These are phyloP conservation scores for Ophion costatus DNA, from an alignment of 2,888 invertebrate species.

Conservation along the genomic window DNA sequence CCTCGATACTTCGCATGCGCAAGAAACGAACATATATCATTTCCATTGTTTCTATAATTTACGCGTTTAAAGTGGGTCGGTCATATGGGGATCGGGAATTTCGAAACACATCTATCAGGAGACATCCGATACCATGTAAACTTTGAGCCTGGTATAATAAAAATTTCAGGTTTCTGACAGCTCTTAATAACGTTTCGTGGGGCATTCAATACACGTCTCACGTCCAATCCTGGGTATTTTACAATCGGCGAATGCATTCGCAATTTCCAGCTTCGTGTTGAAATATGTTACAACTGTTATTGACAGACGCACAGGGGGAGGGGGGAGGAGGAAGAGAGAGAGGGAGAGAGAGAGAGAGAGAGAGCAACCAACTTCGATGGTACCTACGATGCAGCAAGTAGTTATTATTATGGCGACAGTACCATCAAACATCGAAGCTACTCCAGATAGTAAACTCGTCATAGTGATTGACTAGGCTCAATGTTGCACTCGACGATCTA, in stretches of 20 bases:
- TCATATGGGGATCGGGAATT: too few relatives aligned
- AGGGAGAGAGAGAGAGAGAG: neutral
- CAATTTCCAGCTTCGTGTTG: constrained; percentile 17
- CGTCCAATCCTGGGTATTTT: neutral
- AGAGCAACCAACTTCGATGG: constrained; percentile 24
- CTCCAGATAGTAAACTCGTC: constrained; percentile 35
- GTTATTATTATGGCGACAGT: constrained; percentile 38
- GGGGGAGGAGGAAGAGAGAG: neutral
- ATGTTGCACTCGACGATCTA: constrained; percentile 11
- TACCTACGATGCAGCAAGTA: constrained; percentile 42
- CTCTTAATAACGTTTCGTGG: neutral
- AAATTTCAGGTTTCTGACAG: neutral
- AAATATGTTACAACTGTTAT: neutral
- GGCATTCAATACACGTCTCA: constrained; percentile 7
- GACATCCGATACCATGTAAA: too few relatives aligned
- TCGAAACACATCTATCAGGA: too few relatives aligned
- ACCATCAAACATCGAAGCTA: constrained; percentile 35
- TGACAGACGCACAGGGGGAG: neutral
- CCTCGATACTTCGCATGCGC: too few relatives aligned
- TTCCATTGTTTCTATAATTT: too few relatives aligned
- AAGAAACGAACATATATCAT: too few relatives aligned
- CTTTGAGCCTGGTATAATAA: too few relatives aligned
- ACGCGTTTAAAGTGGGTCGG: too few relatives aligned
- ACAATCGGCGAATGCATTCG: constrained; percentile 9
- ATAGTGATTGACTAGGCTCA: constrained; percentile 2